Base-by-base conservation (phyloP, 2,797 vertebrate genomes). In the Parauchenoglanis punctatus region DNA sequence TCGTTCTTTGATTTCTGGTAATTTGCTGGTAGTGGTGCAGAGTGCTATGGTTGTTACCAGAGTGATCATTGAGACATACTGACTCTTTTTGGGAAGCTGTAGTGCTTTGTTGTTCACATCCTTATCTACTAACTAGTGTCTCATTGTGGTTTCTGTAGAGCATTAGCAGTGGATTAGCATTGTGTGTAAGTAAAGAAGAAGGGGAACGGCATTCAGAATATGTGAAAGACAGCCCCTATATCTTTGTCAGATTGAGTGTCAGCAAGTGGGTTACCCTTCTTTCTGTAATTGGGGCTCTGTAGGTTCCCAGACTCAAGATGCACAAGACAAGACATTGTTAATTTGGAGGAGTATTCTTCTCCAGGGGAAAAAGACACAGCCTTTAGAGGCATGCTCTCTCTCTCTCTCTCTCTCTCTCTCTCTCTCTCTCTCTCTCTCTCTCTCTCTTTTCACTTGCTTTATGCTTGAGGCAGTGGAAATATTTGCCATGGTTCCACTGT, bases 401-500 rank as follows among this genome's bases (percentile, higher is more conserved):
- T 78, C 68, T 67, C 65, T 67, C 65, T 67, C 65, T 67, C 65
- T 67, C 18, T 72, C 68, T 44, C 68, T 72, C 68, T 72, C 68
- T 40, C 68, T 40, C 68, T 70, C 68, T 70, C 31, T 72, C 68
- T 44, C 17, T 20, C 67, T 83, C 68, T 73, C 49, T 61, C 65
- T 87, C 81, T 49, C 86, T 84, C 63, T 61, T 17, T 18, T 81
- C 7, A 49, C 23, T 49, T 75, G 44, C 23, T n/a, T 52, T 52
- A n/a, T 76, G 73, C 94, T 96, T 90, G 90, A 94, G 95, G 95
- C 95, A 88, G 92, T 93, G 94, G 93, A 95, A 82, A 93, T 92
- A 94, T 95, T 94, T 94, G 95, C 89, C 92, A 92, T 95, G 94
- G 93, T 95, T 95, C 92, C 94, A 93, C 94, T 94, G 94, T 94